phyloP scores from a whole-genome alignment of 1,140 invertebrate genomes.

The Hylaeus anthracinus region DNA sequence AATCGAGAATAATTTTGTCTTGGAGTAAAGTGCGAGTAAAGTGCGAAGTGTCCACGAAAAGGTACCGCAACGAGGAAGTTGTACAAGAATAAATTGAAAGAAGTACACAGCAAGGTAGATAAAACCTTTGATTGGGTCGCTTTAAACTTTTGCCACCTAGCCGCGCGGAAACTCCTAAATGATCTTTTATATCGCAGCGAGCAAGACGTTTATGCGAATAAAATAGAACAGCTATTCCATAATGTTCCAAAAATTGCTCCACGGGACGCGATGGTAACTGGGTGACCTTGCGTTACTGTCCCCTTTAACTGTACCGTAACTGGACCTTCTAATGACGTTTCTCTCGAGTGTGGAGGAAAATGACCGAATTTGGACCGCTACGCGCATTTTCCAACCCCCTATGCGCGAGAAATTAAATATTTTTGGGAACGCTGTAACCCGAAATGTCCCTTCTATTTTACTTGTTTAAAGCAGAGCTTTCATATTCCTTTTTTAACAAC shows the following conservation, averaged over 20 bases:
- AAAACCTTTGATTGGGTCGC: conserved; percentile 6
- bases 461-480: too few species aligned
- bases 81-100: conserved; percentile 27
- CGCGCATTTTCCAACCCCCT: too few species aligned
- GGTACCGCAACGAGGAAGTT: neutral
- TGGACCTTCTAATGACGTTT: neutral
- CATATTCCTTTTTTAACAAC: too few species aligned
- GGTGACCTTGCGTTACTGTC: neutral
- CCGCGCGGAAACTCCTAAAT: conserved; percentile 9
- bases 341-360: too few species aligned
- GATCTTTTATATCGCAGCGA: neutral
- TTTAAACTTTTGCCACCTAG: conserved; percentile 25
- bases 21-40: too few species aligned
- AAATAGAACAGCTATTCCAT: neutral
- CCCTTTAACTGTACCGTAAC: too few species aligned
- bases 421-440: too few species aligned
- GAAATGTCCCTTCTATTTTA: too few species aligned
- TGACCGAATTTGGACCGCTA: too few species aligned
- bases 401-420: too few species aligned
- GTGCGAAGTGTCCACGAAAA: neutral
- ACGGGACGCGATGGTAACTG: neutral
- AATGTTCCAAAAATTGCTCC: neutral
- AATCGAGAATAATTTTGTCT: too few species aligned
- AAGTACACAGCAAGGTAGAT: neutral
- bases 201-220: conserved; percentile 11